Evolutionary conservation across 1,140 invertebrate genomes (phyloP).

Genomic region (Lepidurus arcticus): DNA sequence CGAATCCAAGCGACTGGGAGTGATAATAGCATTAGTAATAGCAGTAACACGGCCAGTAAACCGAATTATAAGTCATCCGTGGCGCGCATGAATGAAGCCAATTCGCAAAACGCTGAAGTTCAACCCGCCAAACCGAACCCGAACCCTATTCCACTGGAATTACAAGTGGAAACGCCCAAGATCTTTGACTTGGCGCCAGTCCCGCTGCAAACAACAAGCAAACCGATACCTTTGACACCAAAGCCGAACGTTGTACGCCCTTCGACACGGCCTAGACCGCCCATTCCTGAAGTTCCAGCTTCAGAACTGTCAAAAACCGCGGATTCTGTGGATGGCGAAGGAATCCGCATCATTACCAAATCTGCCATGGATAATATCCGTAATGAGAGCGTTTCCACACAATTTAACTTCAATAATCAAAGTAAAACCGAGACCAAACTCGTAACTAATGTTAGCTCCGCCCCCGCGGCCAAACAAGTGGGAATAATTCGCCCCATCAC

Average conservation of each 20-base stretch:
- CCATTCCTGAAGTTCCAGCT: background rate
- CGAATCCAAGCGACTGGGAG: background rate
- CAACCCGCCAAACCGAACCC: background rate
- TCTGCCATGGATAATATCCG: constrained; percentile 60
- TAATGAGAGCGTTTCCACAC: constrained; percentile 56
- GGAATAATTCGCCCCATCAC: constrained; percentile 53
- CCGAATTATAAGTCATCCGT: constrained; percentile 30
- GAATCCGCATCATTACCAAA: constrained; percentile 50
- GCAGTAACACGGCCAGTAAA: background rate
- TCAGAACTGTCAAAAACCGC: background rate
- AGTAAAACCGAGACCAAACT: constrained; percentile 38
- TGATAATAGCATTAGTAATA: background rate
- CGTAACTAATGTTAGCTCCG: constrained; percentile 42
- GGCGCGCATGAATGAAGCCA: constrained; percentile 29
- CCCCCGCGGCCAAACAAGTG: constrained; percentile 49
- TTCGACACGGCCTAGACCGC: background rate
- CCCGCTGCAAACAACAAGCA: background rate
- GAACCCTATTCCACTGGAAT: background rate
- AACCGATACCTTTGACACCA: constrained; percentile 25
- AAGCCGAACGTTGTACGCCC: constrained; percentile 29
- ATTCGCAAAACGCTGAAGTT: constrained; percentile 6
- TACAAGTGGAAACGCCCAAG: background rate
- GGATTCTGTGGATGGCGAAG: constrained; percentile 36
- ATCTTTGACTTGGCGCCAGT: constrained; percentile 25
- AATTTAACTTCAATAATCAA: constrained; percentile 51